Conservation (phyloP, 2,797 vertebrate genomes). For the Spinus pinus region DNA sequence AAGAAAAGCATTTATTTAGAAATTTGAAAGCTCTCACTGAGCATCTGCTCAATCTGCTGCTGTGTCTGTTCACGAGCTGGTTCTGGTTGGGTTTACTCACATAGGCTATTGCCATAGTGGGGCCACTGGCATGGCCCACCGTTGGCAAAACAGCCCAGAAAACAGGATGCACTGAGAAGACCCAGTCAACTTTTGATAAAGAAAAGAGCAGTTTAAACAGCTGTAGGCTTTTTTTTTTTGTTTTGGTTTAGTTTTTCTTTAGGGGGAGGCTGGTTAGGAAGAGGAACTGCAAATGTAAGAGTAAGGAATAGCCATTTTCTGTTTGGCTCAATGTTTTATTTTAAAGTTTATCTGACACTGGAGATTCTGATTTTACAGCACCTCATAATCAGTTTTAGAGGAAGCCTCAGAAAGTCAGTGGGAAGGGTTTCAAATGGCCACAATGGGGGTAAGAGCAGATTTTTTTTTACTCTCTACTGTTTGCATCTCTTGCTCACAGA, state of each 20-base stretch:
- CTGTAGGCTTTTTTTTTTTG: neutral
- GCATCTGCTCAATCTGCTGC: neutral
- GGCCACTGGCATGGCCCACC: neutral
- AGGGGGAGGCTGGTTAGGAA: accelerated
- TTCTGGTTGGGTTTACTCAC: neutral
- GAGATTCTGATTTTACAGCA: neutral
- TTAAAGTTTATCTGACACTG: neutral
- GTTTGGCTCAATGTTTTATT: neutral
- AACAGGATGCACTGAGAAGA: neutral
- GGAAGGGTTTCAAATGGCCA: neutral
- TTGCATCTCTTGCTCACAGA: neutral
- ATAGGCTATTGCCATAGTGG: neutral
- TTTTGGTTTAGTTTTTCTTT: neutral
- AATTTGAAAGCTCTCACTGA: neutral
- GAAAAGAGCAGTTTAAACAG: neutral
- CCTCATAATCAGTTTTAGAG: neutral
- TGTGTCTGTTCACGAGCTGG: neutral
- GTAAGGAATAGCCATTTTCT: neutral
- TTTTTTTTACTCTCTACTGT: neutral
- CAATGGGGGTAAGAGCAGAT: neutral
- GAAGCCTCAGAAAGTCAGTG: neutral
- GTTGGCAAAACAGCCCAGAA: neutral
- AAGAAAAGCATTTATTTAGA: neutral
- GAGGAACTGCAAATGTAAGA: neutral
- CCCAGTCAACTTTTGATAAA: neutral